phyloP scores from a whole-genome alignment of 2,888 invertebrate genomes.

The Stenurella melanura region DNA sequence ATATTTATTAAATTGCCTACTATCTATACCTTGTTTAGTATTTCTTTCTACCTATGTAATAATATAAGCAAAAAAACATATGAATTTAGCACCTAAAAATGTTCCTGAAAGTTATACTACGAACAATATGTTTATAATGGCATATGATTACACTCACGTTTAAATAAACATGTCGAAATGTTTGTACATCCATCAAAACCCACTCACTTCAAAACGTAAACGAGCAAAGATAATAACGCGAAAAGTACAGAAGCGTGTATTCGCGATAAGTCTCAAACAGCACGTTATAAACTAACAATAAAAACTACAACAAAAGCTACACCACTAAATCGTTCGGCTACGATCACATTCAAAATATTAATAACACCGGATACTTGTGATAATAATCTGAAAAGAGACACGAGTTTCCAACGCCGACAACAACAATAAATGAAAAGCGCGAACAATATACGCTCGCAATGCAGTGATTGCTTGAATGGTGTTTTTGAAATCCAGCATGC shows the following conservation, averaged over 20 bases:
- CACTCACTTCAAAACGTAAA: conserved; percentile 4
- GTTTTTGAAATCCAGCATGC: conserved; percentile 37
- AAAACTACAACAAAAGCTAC: conserved; percentile 30
- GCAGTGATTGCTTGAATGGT: conserved; percentile 31
- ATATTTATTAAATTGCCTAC: too few relatives aligned
- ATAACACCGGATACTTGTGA: conserved; percentile 30
- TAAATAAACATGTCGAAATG: conserved; percentile 21
- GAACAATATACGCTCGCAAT: conserved; percentile 29
- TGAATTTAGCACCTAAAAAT: too few relatives aligned
- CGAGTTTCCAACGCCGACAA: conserved; percentile 7
- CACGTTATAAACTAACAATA: conserved; percentile 23
- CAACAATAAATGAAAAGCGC: conserved; percentile 34
- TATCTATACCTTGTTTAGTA: too few relatives aligned
- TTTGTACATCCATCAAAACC: conserved; percentile 34
- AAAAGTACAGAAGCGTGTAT: neutral
- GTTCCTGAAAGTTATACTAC: too few relatives aligned
- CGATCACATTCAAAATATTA: conserved; percentile 18
- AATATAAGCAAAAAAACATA: too few relatives aligned
- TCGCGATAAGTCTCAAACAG: conserved; percentile 15
- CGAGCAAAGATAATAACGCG: neutral
- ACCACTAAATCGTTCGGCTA: neutral
- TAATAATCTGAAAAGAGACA: conserved; percentile 23
- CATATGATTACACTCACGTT: conserved; percentile 13
- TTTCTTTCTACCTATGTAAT: too few relatives aligned
- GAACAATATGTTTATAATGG: neutral